phyloP scores from a whole-genome alignment of 2,797 vertebrate species.

The Enteromius radiatus region DNA sequence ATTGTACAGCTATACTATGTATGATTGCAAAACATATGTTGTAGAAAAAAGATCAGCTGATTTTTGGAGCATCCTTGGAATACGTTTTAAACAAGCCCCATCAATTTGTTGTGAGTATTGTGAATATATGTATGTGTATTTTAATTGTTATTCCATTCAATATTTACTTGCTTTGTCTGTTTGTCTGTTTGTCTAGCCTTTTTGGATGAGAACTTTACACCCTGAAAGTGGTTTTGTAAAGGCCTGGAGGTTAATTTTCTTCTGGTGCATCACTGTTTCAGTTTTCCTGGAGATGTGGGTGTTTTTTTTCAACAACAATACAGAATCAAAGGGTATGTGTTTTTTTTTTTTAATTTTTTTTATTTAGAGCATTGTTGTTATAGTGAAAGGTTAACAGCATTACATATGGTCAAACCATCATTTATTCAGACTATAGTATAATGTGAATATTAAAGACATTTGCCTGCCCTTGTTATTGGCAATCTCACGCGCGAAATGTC shows the following conservation, averaged over 20 bases:
- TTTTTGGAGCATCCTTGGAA: conserved; percentile 39
- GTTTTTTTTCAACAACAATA: conserved; percentile 48
- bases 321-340: conserved; percentile 41
- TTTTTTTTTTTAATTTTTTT: not conserved
- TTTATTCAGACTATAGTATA: too few species aligned
- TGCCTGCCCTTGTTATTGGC: too few species aligned
- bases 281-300: conserved; percentile 52
- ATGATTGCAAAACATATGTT: conserved; percentile 22
- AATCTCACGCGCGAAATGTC: too few species aligned
- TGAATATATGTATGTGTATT: not conserved
- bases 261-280: conserved; percentile 50
- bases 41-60: conserved; percentile 42
- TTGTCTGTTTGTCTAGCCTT: conserved; percentile 13
- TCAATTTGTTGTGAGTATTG: conserved; percentile 5
- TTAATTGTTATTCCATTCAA: not conserved
- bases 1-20: not conserved
- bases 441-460: too few species aligned
- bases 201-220: conserved; percentile 47
- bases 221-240: conserved; percentile 46
- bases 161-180: not conserved
- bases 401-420: not conserved
- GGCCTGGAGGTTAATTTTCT: conserved; percentile 33
- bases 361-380: not conserved
- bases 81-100: not conserved
- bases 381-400: not conserved